Evolutionary conservation across 2,113 vertebrate genomes (phyloP), one percentile per base, ranked within the genome.

Genomic region (Boleophthalmus pectinirostris): DNA sequence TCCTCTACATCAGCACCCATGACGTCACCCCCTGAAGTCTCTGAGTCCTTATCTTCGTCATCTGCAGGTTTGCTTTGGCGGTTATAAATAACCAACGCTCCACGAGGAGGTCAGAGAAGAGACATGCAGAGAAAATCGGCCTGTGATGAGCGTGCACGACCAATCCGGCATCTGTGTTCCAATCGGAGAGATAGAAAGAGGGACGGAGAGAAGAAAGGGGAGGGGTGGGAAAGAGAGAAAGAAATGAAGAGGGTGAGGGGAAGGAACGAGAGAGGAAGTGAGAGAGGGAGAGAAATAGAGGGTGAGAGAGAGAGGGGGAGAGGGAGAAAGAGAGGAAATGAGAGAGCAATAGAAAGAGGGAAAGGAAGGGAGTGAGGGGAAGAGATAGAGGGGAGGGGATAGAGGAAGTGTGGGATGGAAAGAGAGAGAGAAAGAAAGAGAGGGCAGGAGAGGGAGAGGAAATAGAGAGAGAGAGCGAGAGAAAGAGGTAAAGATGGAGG

Each of bases 171-270:
- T 87, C 81, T 35, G 24, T 58, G 57, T 72, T 53, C 79, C 76
- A 86, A 90, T 87, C 81, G 85, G 83, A 56, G 69, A 57, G 69
- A 77, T 45, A 77, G 68, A 75, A 69, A 61, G 53, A 49, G 29
- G 29, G 29, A 29, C 4, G 29, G 29, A 29, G 29, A 29, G 4
- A 4, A 29, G 29, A 4, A 29, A 4, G 29, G 4, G 29, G 29
- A 29, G 4, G 29, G 4, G 29, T 2, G 4, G 29, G 29, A 29
- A 29, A 29, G 29, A 29, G 29, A 4, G 29, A 29, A 4, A n/a
- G n/a, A n/a, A n/a, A n/a, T n/a, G n/a, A n/a, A n/a, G n/a, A n/a
- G n/a, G n/a, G n/a, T n/a, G n/a, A n/a, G n/a, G n/a, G n/a, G 29
- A 29, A 29, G 29, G 29, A 29, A 4, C 2, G 29, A 29, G 29